phyloP scores from a whole-genome alignment of 2,113 vertebrate species.

The Alaudala cheleensis region DNA sequence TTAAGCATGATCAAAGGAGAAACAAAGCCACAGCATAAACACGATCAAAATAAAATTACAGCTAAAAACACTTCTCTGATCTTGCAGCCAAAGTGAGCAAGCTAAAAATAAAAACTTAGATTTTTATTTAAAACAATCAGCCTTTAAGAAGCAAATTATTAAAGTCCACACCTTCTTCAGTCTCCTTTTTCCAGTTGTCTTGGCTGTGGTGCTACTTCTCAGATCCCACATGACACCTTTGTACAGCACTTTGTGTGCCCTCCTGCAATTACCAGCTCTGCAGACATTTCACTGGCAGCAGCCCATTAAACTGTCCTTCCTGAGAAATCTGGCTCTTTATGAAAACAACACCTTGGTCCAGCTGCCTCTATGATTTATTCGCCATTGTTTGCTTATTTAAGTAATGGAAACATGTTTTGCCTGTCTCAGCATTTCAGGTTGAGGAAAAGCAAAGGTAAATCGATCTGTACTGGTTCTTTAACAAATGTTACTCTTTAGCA shows the following conservation, averaged over 20 bases:
- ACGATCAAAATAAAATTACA: slow-evolving; percentile 63
- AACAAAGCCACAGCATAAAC: slow-evolving; percentile 61
- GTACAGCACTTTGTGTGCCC: slow-evolving; percentile 41
- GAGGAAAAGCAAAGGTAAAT: slow-evolving; percentile 21
- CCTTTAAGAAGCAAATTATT: slow-evolving; percentile 27
- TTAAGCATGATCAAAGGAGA: slow-evolving; percentile 74
- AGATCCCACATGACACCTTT: slow-evolving; percentile 52
- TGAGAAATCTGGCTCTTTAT: slow-evolving; percentile 70
- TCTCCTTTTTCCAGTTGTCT: slow-evolving; percentile 24
- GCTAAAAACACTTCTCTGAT: slow-evolving; percentile 63
- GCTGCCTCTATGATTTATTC: slow-evolving; percentile 67
- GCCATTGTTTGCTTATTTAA: slow-evolving; percentile 68
- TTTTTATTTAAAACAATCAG: slow-evolving; percentile 49
- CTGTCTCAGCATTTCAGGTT: slow-evolving; percentile 58
- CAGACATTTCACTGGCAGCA: slow-evolving; percentile 69
- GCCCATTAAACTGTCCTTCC: slow-evolving; percentile 77
- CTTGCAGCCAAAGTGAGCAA: slow-evolving; percentile 51
- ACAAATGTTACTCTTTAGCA: slow-evolving; percentile 5
- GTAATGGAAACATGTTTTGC: slow-evolving; percentile 70
- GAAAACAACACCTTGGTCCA: slow-evolving; percentile 71
- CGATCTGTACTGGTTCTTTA: background rate
- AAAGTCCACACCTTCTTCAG: slow-evolving; percentile 32
- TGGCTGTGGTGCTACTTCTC: slow-evolving; percentile 35
- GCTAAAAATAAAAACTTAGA: slow-evolving; percentile 57
- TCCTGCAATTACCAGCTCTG: slow-evolving; percentile 64